A percentile compares a stretch with the other conserved stretches of the same genome.
Conservation (phyloP, 2,113 vertebrate genomes). For the Ptilonorhynchus violaceus region DNA sequence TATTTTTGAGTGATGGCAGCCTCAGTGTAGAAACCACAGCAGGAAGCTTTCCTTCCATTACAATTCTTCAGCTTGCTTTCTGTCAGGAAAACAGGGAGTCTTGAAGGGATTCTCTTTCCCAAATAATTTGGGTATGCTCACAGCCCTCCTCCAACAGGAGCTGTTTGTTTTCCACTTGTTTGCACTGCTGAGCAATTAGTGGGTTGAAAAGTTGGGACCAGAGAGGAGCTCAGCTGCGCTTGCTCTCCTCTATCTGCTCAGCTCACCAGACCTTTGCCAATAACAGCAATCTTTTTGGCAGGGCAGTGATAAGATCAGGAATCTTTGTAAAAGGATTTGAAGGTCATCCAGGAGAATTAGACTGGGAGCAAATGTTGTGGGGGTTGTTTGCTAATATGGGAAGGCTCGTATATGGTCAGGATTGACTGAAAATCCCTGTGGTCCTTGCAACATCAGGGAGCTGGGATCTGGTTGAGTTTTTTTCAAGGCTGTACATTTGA, state of each 20-base stretch:
- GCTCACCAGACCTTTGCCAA: not conserved
- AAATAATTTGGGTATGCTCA: not conserved
- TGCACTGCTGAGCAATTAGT: not conserved
- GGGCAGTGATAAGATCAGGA: not conserved
- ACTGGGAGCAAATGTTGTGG: not conserved
- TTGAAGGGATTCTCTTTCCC: not conserved
- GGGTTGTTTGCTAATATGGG: not conserved
- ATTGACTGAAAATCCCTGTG: not conserved
- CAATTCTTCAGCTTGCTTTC: not conserved
- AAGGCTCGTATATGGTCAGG: not conserved
- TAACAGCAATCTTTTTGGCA: not conserved
- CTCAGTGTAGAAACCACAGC: not conserved
- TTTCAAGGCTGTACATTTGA: not conserved
- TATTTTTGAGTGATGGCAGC: not conserved
- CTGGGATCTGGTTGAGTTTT: not conserved
- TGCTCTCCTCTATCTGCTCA: not conserved
- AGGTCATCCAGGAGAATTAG: not conserved
- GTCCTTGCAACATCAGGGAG: not conserved
- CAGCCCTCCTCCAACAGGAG: not conserved
- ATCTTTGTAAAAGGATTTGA: constrained; percentile 4
- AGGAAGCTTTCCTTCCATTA: not conserved
- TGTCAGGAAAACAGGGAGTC: not conserved
- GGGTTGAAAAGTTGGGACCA: not conserved
- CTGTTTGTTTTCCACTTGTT: not conserved
- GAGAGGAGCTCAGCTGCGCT: not conserved